phyloP scores from a whole-genome alignment of 92 coral and sea anemone genomes.

The Pocillopora grandis region DNA sequence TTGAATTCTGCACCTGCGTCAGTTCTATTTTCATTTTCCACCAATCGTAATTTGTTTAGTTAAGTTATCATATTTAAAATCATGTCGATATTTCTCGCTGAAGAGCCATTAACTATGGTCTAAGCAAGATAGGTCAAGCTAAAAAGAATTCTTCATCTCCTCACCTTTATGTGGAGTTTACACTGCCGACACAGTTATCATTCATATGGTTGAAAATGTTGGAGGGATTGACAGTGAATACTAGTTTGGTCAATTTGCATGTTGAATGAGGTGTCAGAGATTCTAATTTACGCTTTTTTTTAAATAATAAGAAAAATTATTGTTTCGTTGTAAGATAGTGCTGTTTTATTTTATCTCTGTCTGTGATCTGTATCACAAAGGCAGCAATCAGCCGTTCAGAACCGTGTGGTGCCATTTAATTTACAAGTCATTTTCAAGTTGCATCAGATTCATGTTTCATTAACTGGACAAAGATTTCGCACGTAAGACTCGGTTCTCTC shows the following conservation, averaged over 20 bases:
- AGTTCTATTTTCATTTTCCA: too few relatives aligned
- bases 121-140: too few relatives aligned
- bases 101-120: too few relatives aligned
- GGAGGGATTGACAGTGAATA: not conserved
- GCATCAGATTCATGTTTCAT: not conserved
- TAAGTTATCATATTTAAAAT: too few relatives aligned
- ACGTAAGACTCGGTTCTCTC: too few relatives aligned
- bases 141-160: too few relatives aligned
- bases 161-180: too few relatives aligned
- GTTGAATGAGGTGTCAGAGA: not conserved
- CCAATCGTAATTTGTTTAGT: too few relatives aligned
- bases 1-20: too few relatives aligned
- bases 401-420: not conserved
- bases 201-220: not conserved
- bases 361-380: not conserved
- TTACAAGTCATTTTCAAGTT: conserved; percentile 8
- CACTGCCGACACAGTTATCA: not conserved
- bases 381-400: not conserved
- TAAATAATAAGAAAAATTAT: not conserved
- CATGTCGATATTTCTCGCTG: too few relatives aligned
- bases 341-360: not conserved
- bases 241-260: conserved; percentile 1
- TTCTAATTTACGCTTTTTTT: not conserved
- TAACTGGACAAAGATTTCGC: too few relatives aligned
- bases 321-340: not conserved